These are phyloP conservation scores for Tetranychus truncatus DNA, from an alignment of 2,888 invertebrate genomes.

Conservation along the genomic window DNA sequence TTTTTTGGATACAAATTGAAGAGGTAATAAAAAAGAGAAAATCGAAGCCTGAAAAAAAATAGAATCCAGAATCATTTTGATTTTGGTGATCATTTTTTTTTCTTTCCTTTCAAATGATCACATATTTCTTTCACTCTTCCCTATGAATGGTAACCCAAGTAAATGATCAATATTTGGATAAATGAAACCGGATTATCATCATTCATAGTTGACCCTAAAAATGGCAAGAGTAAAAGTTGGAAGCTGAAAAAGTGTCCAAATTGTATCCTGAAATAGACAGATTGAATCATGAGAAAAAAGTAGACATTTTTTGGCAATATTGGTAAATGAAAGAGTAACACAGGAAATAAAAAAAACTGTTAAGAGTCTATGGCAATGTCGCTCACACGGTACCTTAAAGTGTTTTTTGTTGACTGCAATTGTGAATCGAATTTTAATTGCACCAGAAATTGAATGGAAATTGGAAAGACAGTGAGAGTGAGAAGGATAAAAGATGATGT, in stretches of 20 bases:
- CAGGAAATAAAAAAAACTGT: not conserved
- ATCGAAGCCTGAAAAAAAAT: no score
- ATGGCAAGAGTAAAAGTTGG: not conserved
- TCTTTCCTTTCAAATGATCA: no score
- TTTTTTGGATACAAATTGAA: no score
- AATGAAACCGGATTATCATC: not conserved
- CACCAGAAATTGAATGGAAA: not conserved
- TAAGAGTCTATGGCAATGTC: not conserved
- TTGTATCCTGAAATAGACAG: not conserved
- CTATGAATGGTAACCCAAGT: not conserved
- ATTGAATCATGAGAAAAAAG: not conserved
- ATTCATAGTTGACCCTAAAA: not conserved
- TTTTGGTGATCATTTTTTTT: no score
- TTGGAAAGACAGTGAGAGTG: slow-evolving; percentile 2
- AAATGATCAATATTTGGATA: not conserved
- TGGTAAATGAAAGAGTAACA: not conserved
- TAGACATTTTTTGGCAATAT: not conserved
- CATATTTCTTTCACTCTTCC: no score
- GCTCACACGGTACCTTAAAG: not conserved
- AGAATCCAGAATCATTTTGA: no score
- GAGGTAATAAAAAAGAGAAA: no score
- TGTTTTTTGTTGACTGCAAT: not conserved
- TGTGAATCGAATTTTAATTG: not conserved
- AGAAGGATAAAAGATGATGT: not conserved
- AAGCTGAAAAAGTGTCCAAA: not conserved